Percentiles rank a stretch among this genome's conserved stretches.
phyloP scores from a whole-genome alignment of 2,113 vertebrate species.

The Erythrolamprus reginae region DNA sequence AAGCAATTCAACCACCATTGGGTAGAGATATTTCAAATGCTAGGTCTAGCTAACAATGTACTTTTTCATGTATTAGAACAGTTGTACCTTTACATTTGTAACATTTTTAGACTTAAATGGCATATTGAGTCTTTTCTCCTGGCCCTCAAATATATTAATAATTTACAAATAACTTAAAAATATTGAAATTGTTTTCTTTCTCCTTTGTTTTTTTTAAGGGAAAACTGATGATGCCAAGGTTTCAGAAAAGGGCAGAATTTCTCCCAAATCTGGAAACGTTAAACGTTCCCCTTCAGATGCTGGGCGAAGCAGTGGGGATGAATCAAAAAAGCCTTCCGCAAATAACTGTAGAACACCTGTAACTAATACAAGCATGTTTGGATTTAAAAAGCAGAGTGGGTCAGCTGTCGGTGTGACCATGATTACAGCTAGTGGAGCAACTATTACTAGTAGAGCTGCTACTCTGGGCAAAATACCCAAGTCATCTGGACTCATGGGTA shows the following conservation, averaged over 20 bases:
- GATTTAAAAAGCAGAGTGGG: conserved; percentile 92
- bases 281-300: conserved; percentile 92
- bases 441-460: conserved; percentile 92
- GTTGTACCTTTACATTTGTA: neutral
- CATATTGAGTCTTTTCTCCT: neutral
- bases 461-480: conserved; percentile 96
- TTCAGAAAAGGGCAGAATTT: conserved; percentile 90
- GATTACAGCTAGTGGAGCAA: conserved; percentile 90
- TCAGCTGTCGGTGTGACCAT: conserved; percentile 75
- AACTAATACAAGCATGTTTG: conserved; percentile 83
- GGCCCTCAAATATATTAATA: neutral
- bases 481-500: conserved; percentile 78
- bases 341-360: conserved; percentile 75
- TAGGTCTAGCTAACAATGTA: neutral
- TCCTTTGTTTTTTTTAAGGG: conserved; percentile 73
- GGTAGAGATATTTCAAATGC: neutral
- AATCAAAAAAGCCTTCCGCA: conserved; percentile 80
- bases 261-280: conserved; percentile 81
- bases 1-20: neutral
- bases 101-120: neutral
- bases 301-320: conserved; percentile 90
- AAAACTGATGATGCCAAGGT: conserved; percentile 98
- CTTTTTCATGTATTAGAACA: neutral
- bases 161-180: neutral
- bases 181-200: conserved; percentile 26